Base-by-base conservation (phyloP, 2,888 invertebrate species). In the Didymodactylos carnosus region DNA sequence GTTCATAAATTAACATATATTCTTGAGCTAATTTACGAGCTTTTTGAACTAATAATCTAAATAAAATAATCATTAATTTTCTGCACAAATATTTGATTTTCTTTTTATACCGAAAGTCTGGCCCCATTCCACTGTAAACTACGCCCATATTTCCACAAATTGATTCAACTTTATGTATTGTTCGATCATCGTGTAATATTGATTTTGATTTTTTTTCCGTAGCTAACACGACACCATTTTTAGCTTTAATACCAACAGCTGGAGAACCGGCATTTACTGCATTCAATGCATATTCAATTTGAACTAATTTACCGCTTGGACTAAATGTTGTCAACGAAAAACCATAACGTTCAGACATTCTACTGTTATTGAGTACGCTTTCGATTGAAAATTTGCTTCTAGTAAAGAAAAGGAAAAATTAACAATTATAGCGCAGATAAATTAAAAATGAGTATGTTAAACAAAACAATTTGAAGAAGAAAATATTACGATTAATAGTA, bases 121-220 rank as follows among this genome's bases (percentile, higher is more conserved):
- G 86, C n/a, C 86, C 86, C 86, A 87, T 85, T 78, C 88, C 88
- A 53, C 94, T 94, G 85, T 98, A 99, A 0, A 97, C 91, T 91
- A 97, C 94, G 72, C 98, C 98, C 84, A 92, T 89, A 81, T 95
- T 94, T 73, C 90, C 89, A 0, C 93, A 92, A 73, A 99, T 88
- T 87, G 91, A 90, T 84, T 97, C 97, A 11, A 98, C 92, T 83
- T 98, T 95, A 82, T 91, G 89, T 13, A 95, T 92, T 80, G 93
- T 94, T 81, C 94, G 93, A 80, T 97, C 95, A 84, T 98, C 97
- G 78, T 93, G 93, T 35, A 99, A 84, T 77, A 93, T 89, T 7
- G 95, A 95, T 83, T 94, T 94, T 85, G 94, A 92, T 82, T 97
- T 97, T 83, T 99, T 98, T 84, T 98, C 98, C 5, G 97, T 95